Percentiles rank a stretch among this genome's conserved stretches.
Conservation (phyloP, 2,113 vertebrate species). For the Ammospiza nelsoni region DNA sequence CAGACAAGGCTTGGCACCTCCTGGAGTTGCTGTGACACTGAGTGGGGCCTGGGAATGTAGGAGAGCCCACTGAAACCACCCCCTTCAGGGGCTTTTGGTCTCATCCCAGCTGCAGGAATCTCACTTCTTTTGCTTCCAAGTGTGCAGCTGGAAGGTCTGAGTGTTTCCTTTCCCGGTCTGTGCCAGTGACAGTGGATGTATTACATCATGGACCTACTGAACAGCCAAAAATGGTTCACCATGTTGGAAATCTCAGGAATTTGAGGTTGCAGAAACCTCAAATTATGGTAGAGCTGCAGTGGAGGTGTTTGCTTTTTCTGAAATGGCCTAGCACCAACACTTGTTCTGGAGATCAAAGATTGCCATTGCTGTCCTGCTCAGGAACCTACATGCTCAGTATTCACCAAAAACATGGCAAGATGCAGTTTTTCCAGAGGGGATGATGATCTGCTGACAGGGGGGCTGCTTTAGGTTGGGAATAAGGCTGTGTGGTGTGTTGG, state of each 20-base stretch:
- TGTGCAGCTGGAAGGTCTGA: neutral
- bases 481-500: rapidly evolving
- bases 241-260: neutral
- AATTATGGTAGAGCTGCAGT: neutral
- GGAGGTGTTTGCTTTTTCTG: neutral
- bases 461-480: rapidly evolving
- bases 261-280: neutral
- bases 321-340: neutral
- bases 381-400: rapidly evolving
- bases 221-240: neutral
- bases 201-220: neutral
- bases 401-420: neutral
- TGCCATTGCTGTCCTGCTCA: neutral
- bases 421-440: rapidly evolving
- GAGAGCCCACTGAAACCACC: rapidly evolving
- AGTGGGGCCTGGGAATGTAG: neutral
- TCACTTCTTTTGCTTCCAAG: neutral
- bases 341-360: neutral
- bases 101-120: neutral
- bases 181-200: rapidly evolving
- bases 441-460: neutral
- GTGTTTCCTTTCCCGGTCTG: neutral
- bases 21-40: neutral
- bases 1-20: neutral
- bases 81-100: neutral